Base-by-base conservation (phyloP, 2,888 invertebrate species). In the Troides aeacus region DNA sequence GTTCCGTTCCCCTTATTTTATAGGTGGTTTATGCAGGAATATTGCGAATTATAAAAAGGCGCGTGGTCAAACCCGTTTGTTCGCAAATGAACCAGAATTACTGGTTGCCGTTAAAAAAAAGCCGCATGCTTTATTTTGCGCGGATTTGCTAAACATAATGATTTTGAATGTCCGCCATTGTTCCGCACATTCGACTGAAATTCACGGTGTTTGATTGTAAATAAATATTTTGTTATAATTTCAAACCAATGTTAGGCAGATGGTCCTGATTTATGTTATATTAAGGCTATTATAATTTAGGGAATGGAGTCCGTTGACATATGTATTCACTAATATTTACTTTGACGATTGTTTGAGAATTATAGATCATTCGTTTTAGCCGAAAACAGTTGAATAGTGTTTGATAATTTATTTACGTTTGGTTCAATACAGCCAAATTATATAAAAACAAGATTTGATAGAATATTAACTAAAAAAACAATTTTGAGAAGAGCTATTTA, bases 41-140 rank as follows among this genome's bases (percentile, higher is more conserved):
- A 76, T 85, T 78, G 90, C 90, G 82, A 88, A 88, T 87, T 83
- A 82, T 72, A 83, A 80, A 79, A 79, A 85, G 89, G 88, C 90
- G 86, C 90, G 90, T 87, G 90, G 82, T 83, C 76, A 73, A 85
- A 90, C 90, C 78, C 77, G 90, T 89, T 81, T 73, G 71, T 72
- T 73, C 72, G 73, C 74, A 78, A 83, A 84, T 79, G 76, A 85
- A 91, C 90, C 76, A 79, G 90, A 85, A 83, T 78, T 81, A 82
- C 92, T 82, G 83, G 91, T 92, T 89, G 78, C 75, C 68, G 72
- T 73, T 77, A 67, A 66, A 56, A n/a, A 67, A 66, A 56, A 21
- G 39, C 63, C 75, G 74, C 70, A 76, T 75, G 76, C 79, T 78
- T 78, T 77, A 82, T 82, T 88, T 87, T 78, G 86, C 88, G 82